Evolutionary conservation across 1,140 invertebrate species (phyloP).

Genomic region (Eriocheir sinensis): DNA sequence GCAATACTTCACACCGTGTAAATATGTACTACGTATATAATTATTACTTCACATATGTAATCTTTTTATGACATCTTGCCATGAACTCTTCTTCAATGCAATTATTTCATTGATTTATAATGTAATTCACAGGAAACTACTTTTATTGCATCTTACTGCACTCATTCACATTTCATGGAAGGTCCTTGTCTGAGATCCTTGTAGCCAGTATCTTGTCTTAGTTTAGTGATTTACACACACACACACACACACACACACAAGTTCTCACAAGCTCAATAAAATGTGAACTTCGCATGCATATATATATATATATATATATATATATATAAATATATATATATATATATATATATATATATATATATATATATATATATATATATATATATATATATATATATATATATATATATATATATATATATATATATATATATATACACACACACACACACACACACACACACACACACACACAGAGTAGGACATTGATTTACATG

Average conservation of each 20-base stretch:
- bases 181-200: background rate
- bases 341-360: slow-evolving; percentile 45
- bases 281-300: background rate
- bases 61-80: too few species aligned
- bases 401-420: slow-evolving; percentile 43
- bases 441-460: background rate
- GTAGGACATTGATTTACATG: too few species aligned
- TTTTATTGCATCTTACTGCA: background rate
- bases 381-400: slow-evolving; percentile 38
- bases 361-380: slow-evolving; percentile 45
- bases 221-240: background rate
- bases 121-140: background rate
- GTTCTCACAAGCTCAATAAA: background rate
- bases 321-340: slow-evolving; percentile 39
- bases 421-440: slow-evolving; percentile 45
- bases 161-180: background rate
- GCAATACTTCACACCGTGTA: background rate
- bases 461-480: background rate
- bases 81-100: too few species aligned
- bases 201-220: background rate
- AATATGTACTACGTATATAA: too few species aligned
- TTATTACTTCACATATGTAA: too few species aligned
- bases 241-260: background rate
- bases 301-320: slow-evolving; percentile 45
- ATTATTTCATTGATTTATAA: background rate